Conservation (phyloP, 2,113 vertebrate genomes). For the Apteryx mantelli region DNA sequence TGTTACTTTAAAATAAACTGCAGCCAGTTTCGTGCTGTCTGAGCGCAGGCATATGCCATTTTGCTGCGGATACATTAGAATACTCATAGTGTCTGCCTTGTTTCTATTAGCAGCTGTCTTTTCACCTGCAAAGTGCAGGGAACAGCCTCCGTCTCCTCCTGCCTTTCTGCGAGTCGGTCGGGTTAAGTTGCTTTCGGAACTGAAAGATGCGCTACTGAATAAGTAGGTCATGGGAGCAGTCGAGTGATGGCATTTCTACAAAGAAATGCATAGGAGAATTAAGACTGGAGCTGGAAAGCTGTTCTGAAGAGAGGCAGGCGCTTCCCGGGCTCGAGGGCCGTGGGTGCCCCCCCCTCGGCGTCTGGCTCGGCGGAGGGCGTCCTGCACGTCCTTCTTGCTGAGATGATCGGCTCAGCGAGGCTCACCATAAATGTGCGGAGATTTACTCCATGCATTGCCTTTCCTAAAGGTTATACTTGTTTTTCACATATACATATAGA, state of each 20-base stretch:
- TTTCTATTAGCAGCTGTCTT: not conserved
- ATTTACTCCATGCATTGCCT: not conserved
- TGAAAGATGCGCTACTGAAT: not conserved
- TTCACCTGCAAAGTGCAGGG: not conserved
- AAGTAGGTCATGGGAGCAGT: slow-evolving; percentile 28
- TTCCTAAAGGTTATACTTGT: not conserved
- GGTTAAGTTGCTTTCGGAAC: not conserved
- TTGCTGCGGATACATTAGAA: not conserved
- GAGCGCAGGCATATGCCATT: not conserved
- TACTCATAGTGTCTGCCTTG: not conserved
- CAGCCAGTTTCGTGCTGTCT: not conserved
- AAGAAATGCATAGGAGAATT: not conserved
- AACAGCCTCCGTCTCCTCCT: not conserved
- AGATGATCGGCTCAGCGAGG: rapidly evolving
- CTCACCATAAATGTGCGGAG: not conserved
- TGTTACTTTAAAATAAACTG: not conserved
- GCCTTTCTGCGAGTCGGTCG: not conserved
- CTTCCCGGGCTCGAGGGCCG: not conserved
- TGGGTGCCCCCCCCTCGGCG: rapidly evolving
- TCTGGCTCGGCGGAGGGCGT: not conserved
- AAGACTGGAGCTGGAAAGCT: not conserved
- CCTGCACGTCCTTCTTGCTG: rapidly evolving
- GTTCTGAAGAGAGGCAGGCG: not conserved
- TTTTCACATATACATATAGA: not conserved
- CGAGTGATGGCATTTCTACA: not conserved